Percentiles rank a stretch among this genome's conserved stretches.
Conservation (phyloP, 1,140 invertebrate species). For the Argopecten irradians region DNA sequence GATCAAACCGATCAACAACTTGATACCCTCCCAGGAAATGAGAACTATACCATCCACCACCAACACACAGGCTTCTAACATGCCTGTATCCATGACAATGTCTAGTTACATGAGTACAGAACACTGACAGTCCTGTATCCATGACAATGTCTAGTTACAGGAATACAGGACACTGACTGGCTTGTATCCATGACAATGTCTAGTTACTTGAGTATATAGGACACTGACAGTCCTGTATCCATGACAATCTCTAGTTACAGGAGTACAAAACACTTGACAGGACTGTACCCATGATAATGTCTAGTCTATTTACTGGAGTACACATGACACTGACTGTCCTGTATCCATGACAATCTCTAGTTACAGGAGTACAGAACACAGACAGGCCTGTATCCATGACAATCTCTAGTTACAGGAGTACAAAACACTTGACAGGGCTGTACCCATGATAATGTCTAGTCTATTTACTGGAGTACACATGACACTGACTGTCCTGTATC, state of each 20-base stretch:
- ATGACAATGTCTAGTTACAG: not conserved
- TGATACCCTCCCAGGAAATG: slow-evolving; percentile 44
- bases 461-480: not conserved
- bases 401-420: not conserved
- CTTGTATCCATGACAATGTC: not conserved
- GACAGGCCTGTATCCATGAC: not conserved
- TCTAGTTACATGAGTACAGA: not conserved
- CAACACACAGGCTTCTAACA: not conserved
- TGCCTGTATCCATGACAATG: not conserved
- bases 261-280: not conserved
- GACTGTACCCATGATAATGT: not conserved
- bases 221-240: not conserved
- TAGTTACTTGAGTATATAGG: not conserved
- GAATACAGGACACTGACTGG: not conserved
- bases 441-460: not conserved
- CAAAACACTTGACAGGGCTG: not conserved
- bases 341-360: not conserved
- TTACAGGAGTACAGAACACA: not conserved
- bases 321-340: not conserved
- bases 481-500: not conserved
- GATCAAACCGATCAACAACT: slow-evolving; percentile 38
- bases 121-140: not conserved
- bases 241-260: not conserved
- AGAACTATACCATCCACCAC: slow-evolving; percentile 14
- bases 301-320: not conserved